A percentile compares a stretch with the other conserved stretches of the same genome.
Evolutionary conservation across 2,113 vertebrate species (phyloP).

Genomic region (Enhydra lutris): DNA sequence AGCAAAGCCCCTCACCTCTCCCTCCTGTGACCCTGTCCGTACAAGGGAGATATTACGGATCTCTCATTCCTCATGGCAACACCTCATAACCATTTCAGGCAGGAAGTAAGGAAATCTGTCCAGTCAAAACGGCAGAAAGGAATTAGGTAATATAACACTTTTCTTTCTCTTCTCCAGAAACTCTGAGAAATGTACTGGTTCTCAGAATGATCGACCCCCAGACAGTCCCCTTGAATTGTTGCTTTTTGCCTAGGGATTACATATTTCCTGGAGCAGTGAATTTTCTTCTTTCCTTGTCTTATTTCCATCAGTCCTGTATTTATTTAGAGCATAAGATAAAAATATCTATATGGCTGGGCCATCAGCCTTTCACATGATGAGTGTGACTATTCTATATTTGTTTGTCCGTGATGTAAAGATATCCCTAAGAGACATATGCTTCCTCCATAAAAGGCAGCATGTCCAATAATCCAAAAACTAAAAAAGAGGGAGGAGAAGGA

Average conservation of each 20-base stretch:
- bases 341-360: slow-evolving; percentile 19
- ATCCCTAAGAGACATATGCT: neutral
- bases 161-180: slow-evolving; percentile 58
- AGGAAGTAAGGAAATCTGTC: slow-evolving; percentile 62
- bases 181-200: slow-evolving; percentile 39
- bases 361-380: neutral
- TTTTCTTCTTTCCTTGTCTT: slow-evolving; percentile 43
- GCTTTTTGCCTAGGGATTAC: slow-evolving; percentile 45
- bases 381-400: slow-evolving; percentile 30
- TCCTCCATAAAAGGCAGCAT: slow-evolving; percentile 1
- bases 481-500: slow-evolving; percentile 16
- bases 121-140: slow-evolving; percentile 53
- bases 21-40: neutral
- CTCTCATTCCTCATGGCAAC: slow-evolving; percentile 30
- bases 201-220: slow-evolving; percentile 37
- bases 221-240: neutral
- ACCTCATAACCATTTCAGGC: slow-evolving; percentile 62
- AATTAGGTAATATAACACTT: slow-evolving; percentile 58
- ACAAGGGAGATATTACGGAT: neutral
- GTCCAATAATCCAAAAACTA: neutral
- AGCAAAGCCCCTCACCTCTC: neutral
- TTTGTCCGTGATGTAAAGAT: slow-evolving; percentile 19
- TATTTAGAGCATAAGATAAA: slow-evolving; percentile 62
- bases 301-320: slow-evolving; percentile 40
- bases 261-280: slow-evolving; percentile 50